A percentile compares a stretch with the other conserved stretches of the same genome.
phyloP scores from a whole-genome alignment of 2,888 invertebrate genomes.

The Andrena camellia region DNA sequence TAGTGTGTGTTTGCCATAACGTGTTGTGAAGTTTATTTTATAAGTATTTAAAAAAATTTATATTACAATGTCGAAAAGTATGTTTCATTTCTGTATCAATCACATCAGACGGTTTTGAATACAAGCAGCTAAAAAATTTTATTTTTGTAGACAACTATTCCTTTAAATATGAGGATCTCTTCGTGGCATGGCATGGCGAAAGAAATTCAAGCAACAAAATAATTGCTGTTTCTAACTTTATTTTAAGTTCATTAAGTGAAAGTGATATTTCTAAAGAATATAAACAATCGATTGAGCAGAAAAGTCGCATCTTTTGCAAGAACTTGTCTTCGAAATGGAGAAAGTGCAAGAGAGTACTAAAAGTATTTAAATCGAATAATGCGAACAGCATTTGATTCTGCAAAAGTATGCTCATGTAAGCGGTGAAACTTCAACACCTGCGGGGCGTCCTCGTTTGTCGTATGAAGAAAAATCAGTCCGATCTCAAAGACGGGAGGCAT shows the following conservation, averaged over 20 bases:
- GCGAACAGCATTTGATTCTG: not conserved
- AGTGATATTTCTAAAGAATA: conserved; percentile 11
- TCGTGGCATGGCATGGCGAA: not conserved
- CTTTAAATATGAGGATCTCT: conserved; percentile 3
- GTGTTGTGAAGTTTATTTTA: too few relatives aligned
- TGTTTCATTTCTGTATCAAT: too few relatives aligned
- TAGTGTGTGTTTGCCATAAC: too few relatives aligned
- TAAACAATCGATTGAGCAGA: not conserved
- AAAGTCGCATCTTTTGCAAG: not conserved
- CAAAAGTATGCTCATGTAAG: not conserved
- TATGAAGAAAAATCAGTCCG: not conserved
- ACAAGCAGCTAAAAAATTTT: not conserved
- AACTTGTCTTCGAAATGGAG: not conserved
- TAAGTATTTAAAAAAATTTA: too few relatives aligned
- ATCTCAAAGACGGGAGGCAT: conserved; percentile 9
- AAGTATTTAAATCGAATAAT: not conserved
- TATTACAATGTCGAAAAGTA: not conserved
- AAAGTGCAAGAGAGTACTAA: not conserved
- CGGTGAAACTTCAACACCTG: not conserved
- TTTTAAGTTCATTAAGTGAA: not conserved
- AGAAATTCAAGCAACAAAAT: not conserved
- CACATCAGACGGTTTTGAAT: too few relatives aligned
- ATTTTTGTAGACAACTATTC: conserved; percentile 13
- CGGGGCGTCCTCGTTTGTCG: not conserved
- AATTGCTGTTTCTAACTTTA: not conserved